Evolutionary conservation across 92 coral and sea anemone species (phyloP).

Genomic region (Isaurus tuberculatus): DNA sequence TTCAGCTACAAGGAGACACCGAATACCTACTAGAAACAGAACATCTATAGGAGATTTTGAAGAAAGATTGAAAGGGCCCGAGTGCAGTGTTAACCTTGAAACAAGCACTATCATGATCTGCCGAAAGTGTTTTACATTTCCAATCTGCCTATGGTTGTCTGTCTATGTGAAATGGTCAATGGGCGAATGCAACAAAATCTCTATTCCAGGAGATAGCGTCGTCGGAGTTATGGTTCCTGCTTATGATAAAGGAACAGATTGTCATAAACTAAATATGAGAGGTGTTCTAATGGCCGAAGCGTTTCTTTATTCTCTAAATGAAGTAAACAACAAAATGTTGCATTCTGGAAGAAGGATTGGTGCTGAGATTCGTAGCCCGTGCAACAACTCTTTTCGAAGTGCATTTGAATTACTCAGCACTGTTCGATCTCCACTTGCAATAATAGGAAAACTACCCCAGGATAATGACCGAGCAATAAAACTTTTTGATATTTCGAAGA

Average conservation of each 20-base stretch:
- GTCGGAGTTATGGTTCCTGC: constrained; percentile 38
- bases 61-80: not conserved
- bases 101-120: constrained; percentile 14
- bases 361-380: constrained; percentile 53
- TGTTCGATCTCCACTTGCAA: constrained; percentile 48
- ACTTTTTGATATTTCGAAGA: constrained; percentile 49
- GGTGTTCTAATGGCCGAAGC: constrained; percentile 72
- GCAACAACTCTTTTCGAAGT: not conserved
- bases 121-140: not conserved
- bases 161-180: constrained; percentile 19
- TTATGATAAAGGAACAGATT: constrained; percentile 19
- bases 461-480: constrained; percentile 35
- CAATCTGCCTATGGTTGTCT: constrained; percentile 17
- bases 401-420: not conserved
- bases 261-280: constrained; percentile 37
- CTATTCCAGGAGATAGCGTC: not conserved
- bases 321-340: constrained; percentile 45
- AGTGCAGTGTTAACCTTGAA: not conserved
- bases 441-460: constrained; percentile 62
- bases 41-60: not conserved
- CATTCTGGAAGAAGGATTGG: constrained; percentile 44
- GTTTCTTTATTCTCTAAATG: constrained; percentile 58
- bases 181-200: constrained; percentile 34
- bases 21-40: not conserved
- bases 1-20: not conserved